Evolutionary conservation across 37 sponge, comb jelly and placozoan genomes (phyloP).

Genomic region (Chondrosia reniformis): DNA sequence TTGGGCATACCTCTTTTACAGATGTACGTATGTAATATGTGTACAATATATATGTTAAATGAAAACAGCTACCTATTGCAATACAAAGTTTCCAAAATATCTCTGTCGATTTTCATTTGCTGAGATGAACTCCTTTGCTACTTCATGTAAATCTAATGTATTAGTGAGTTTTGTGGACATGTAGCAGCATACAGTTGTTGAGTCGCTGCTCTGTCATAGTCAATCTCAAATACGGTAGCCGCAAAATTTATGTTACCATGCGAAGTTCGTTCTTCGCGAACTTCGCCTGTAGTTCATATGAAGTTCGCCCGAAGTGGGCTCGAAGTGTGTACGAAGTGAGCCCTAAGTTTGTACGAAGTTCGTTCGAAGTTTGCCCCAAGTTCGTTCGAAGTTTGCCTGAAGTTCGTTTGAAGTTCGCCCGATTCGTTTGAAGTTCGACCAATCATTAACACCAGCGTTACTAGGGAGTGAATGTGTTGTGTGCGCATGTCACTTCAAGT

Average conservation of each 20-base stretch:
- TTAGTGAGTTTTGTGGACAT: conserved; percentile 30
- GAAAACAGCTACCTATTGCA: too few relatives aligned
- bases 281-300: background rate
- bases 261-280: conserved; percentile 24
- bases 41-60: too few relatives aligned
- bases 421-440: background rate
- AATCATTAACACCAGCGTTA: too few relatives aligned
- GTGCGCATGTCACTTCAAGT: too few relatives aligned
- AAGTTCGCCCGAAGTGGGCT: conserved; percentile 6
- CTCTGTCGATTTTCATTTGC: conserved; percentile 26
- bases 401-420: background rate
- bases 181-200: conserved; percentile 37
- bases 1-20: too few relatives aligned
- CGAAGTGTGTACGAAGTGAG: background rate
- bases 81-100: conserved; percentile 40
- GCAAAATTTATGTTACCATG: conserved; percentile 11
- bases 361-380: conserved; percentile 1
- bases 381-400: background rate
- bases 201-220: conserved; percentile 40
- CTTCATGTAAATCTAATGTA: conserved; percentile 3
- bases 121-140: conserved; percentile 38
- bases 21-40: too few relatives aligned
- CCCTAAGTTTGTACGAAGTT: background rate
- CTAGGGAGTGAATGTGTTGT: too few relatives aligned
- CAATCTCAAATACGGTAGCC: conserved; percentile 23